Percentiles rank a stretch among this genome's conserved stretches.
phyloP scores from a whole-genome alignment of 2,888 invertebrate genomes.

The Poecilobothrus nobilitatus region DNA sequence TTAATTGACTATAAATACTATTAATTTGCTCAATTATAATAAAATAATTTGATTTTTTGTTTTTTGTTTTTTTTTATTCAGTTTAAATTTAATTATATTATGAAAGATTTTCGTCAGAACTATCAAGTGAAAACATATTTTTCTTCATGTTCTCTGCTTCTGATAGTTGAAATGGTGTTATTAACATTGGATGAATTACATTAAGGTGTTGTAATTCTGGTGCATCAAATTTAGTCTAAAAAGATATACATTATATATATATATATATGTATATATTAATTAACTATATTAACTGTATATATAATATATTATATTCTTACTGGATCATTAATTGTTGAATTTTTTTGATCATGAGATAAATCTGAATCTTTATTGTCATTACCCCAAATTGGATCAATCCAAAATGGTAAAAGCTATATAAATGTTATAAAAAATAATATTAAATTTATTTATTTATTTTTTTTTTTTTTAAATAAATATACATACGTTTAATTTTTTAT shows the following conservation, averaged over 20 bases:
- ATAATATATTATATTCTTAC: slow-evolving; percentile 11
- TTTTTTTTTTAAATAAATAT: no score
- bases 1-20: no score
- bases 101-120: slow-evolving; percentile 35
- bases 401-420: slow-evolving; percentile 41
- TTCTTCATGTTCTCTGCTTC: slow-evolving; percentile 41
- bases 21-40: no score
- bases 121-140: slow-evolving; percentile 38
- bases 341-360: slow-evolving; percentile 2
- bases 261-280: no score
- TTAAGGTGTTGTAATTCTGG: slow-evolving; percentile 37
- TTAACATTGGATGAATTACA: slow-evolving; percentile 33
- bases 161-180: slow-evolving; percentile 40
- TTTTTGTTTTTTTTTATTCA: no score
- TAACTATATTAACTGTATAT: neutral
- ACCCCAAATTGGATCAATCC: slow-evolving; percentile 44
- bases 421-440: neutral
- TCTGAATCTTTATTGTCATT: slow-evolving; percentile 23
- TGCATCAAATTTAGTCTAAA: slow-evolving; percentile 36
- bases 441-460: neutral
- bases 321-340: slow-evolving; percentile 11
- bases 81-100: neutral
- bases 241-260: slow-evolving; percentile 10
- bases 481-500: no score
- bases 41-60: no score